Evolutionary conservation across 2,888 invertebrate species (phyloP).

Genomic region (Eilema griseolum): DNA sequence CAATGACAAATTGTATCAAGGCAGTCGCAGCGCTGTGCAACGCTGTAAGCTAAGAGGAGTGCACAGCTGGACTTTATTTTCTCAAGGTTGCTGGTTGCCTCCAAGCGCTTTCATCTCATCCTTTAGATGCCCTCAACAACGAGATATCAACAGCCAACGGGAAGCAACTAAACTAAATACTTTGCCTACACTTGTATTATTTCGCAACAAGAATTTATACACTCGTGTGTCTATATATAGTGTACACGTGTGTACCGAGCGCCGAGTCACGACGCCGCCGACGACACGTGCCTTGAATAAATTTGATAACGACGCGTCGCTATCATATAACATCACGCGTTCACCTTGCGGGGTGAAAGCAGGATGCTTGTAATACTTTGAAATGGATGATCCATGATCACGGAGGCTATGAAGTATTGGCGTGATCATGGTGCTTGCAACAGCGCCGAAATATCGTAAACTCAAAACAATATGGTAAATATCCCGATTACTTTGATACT

Average conservation of each 20-base stretch:
- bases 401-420: too few relatives aligned
- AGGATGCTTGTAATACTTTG: not conserved
- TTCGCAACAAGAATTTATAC: conserved; percentile 3
- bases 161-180: not conserved
- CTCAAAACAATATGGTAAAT: too few relatives aligned
- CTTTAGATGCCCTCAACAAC: not conserved
- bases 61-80: too few relatives aligned
- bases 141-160: not conserved
- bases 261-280: too few relatives aligned
- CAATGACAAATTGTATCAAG: too few relatives aligned
- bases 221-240: conserved; percentile 4
- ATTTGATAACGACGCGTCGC: not conserved
- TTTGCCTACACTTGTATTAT: not conserved
- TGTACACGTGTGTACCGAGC: conserved; percentile 4
- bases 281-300: conserved; percentile 11
- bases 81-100: too few relatives aligned
- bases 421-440: too few relatives aligned
- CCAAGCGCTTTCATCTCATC: not conserved
- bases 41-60: too few relatives aligned
- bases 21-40: too few relatives aligned
- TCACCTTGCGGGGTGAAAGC: not conserved
- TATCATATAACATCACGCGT: not conserved
- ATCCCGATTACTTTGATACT: too few relatives aligned
- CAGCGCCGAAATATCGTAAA: too few relatives aligned
- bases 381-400: not conserved